Evolutionary conservation across 2,113 vertebrate genomes (phyloP).

Genomic region (Antigone vipio): DNA sequence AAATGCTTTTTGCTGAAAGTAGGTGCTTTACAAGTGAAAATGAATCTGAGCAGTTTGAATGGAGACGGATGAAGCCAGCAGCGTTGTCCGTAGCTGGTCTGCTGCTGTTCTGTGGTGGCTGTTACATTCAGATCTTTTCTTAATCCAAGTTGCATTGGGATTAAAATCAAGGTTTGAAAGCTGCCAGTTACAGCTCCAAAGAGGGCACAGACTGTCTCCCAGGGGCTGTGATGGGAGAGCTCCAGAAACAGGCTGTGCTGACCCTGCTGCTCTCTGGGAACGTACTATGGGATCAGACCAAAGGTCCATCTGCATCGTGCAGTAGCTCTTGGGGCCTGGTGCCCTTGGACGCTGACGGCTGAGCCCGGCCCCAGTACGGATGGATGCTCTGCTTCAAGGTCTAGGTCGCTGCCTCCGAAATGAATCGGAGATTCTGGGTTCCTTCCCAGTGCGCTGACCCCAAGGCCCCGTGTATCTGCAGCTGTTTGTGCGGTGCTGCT

Average conservation of each 20-base stretch:
- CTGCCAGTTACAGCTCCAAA: background rate
- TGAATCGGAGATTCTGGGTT: background rate
- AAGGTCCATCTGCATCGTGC: fast-evolving
- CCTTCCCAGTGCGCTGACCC: fast-evolving
- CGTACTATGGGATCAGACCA: fast-evolving
- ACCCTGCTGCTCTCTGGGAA: fast-evolving
- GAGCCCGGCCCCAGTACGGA: background rate
- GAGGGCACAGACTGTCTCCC: background rate
- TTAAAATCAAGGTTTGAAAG: background rate
- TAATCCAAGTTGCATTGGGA: fast-evolving
- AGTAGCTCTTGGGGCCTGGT: background rate
- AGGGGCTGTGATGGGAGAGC: background rate
- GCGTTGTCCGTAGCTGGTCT: background rate
- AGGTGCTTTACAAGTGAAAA: background rate
- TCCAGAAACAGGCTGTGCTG: fast-evolving
- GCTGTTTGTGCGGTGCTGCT: background rate
- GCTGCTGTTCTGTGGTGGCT: background rate
- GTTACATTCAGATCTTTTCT: background rate
- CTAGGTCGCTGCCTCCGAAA: background rate
- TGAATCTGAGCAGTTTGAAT: background rate
- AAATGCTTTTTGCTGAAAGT: background rate
- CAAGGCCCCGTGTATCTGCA: fast-evolving
- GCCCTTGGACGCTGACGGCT: too few species aligned
- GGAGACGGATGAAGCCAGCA: background rate
- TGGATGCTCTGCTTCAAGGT: background rate